These are phyloP conservation scores for Zoanthus gigantus DNA, from an alignment of 92 coral and sea anemone genomes.

Conservation along the genomic window DNA sequence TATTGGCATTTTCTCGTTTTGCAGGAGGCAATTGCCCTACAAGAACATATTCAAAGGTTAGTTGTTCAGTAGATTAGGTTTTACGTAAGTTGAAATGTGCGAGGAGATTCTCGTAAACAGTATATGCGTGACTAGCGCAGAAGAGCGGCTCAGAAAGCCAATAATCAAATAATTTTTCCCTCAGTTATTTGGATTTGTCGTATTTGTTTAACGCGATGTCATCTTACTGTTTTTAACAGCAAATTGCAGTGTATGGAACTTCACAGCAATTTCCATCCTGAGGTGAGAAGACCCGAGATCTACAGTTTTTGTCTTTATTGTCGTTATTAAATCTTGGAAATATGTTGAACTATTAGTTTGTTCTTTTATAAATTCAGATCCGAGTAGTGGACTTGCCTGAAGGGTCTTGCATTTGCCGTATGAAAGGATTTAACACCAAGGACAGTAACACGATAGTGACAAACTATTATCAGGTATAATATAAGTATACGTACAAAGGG, in stretches of 20 bases:
- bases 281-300: constrained; percentile 55
- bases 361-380: constrained; percentile 51
- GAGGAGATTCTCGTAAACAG: too few relatives aligned
- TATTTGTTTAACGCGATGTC: not conserved
- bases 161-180: not conserved
- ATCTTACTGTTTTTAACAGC: constrained; percentile 34
- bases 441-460: constrained; percentile 88
- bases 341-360: not conserved
- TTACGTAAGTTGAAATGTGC: not conserved
- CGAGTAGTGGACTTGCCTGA: constrained; percentile 80
- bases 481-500: not conserved
- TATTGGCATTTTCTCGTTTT: not conserved
- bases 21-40: constrained; percentile 80
- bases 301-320: not conserved
- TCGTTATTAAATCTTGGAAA: not conserved
- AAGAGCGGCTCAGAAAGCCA: not conserved
- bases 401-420: constrained; percentile 75
- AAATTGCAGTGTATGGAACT: constrained; percentile 72
- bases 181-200: not conserved
- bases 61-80: not conserved
- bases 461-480: constrained; percentile 87
- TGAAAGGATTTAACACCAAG: constrained; percentile 80
- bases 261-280: constrained; percentile 66
- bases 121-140: too few relatives aligned
- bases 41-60: constrained; percentile 78